phyloP scores from a whole-genome alignment of 2,888 invertebrate genomes.

The Parochlus steinenii region DNA sequence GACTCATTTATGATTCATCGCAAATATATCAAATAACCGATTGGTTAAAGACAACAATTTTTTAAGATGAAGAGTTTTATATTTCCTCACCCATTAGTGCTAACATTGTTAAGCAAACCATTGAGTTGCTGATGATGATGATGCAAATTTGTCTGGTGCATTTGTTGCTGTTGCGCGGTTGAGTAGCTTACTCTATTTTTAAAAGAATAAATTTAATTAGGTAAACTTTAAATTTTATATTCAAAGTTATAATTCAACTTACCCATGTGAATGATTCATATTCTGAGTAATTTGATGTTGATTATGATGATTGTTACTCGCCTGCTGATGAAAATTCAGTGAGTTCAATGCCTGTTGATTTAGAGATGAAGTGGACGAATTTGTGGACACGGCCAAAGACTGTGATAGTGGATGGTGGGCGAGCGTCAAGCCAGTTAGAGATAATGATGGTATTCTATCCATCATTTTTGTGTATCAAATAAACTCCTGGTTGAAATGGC shows the following conservation, averaged over 20 bases:
- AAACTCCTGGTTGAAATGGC: too few species aligned
- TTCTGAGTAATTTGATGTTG: slow-evolving; percentile 9
- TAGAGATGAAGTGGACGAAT: slow-evolving; percentile 18
- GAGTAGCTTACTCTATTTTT: too few species aligned
- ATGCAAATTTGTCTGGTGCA: slow-evolving; percentile 20
- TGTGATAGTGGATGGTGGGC: slow-evolving; percentile 25
- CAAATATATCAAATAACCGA: too few species aligned
- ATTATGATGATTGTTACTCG: slow-evolving; percentile 12
- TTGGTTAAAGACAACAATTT: too few species aligned
- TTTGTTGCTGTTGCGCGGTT: slow-evolving; percentile 18
- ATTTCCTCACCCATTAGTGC: slow-evolving; percentile 11
- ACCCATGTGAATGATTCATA: slow-evolving; percentile 10
- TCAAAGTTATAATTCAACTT: too few species aligned
- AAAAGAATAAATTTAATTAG: too few species aligned
- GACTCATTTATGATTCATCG: too few species aligned
- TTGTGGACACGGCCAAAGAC: slow-evolving; percentile 19
- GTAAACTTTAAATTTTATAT: too few species aligned
- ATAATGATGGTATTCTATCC: slow-evolving; percentile 31
- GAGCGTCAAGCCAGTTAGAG: slow-evolving; percentile 30
- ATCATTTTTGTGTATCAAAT: slow-evolving; percentile 23
- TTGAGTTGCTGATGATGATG: slow-evolving; percentile 24
- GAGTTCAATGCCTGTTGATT: slow-evolving; percentile 26
- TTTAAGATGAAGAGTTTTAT: too few species aligned
- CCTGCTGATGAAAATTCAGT: slow-evolving; percentile 19
- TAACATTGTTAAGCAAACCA: slow-evolving; percentile 11